phyloP scores from a whole-genome alignment of 2,797 vertebrate genomes.

The Sebastiscus tertius region DNA sequence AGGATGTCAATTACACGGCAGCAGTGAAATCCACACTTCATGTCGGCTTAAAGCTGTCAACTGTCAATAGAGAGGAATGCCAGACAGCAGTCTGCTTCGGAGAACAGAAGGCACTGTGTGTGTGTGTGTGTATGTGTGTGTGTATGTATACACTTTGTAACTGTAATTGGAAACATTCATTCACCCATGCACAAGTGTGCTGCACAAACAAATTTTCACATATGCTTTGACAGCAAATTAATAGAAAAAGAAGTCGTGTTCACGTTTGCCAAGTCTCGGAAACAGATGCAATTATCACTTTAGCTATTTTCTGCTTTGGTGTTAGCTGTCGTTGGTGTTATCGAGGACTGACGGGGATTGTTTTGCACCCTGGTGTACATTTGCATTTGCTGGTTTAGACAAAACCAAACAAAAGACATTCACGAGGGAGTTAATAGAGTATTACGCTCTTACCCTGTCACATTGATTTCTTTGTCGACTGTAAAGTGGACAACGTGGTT shows the following conservation, averaged over 20 bases:
- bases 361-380: not conserved
- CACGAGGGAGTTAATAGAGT: not conserved
- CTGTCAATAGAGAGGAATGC: conserved; percentile 65
- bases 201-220: conserved; percentile 25
- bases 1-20: conserved; percentile 71
- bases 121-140: not conserved
- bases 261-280: not conserved
- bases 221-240: not conserved
- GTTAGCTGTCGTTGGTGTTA: not conserved
- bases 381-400: not conserved
- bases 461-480: not conserved
- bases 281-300: conserved; percentile 10
- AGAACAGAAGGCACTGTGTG: conserved; percentile 15
- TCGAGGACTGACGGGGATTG: not conserved
- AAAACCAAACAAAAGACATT: not conserved
- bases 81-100: conserved; percentile 48
- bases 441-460: not conserved
- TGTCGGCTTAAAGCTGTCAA: conserved; percentile 68
- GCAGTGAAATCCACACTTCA: conserved; percentile 73
- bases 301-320: not conserved
- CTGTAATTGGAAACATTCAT: conserved; percentile 61
- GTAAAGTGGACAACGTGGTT: not conserved
- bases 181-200: conserved; percentile 1
- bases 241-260: not conserved
- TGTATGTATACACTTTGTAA: conserved; percentile 27